These are phyloP conservation scores for Oscheius sp. DNA, from an alignment of 2,888 invertebrate species.

Conservation along the genomic window DNA sequence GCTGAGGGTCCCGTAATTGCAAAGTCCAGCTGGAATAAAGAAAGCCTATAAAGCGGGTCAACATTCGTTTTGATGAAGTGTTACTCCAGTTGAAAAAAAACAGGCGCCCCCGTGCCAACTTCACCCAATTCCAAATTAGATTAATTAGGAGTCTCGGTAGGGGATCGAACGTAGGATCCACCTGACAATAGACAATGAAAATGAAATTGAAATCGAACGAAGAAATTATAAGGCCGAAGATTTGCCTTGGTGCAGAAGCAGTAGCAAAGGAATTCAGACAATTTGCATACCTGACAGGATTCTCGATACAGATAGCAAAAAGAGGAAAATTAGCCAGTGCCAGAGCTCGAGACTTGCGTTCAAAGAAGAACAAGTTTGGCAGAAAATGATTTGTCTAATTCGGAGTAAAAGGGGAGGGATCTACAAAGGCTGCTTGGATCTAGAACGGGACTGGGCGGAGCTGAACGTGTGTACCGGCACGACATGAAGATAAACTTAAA, in stretches of 20 bases:
- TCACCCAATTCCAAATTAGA: too few species aligned
- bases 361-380: background rate
- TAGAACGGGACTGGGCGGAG: conserved; percentile 20
- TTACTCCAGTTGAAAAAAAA: too few species aligned
- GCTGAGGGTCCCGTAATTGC: conserved; percentile 27
- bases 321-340: background rate
- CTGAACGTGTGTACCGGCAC: background rate
- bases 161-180: too few species aligned
- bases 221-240: too few species aligned
- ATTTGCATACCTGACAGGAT: conserved; percentile 16
- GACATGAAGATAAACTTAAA: too few species aligned
- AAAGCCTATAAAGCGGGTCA: background rate
- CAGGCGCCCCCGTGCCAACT: too few species aligned
- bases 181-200: too few species aligned
- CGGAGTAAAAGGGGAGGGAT: conserved; percentile 18
- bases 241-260: too few species aligned
- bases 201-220: too few species aligned
- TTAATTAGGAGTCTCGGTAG: too few species aligned
- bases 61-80: too few species aligned
- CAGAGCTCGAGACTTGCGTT: background rate
- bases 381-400: conserved; percentile 3
- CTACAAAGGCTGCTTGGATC: conserved; percentile 23
- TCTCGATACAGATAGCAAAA: conserved; percentile 1
- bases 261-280: background rate
- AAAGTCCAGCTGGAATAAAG: conserved; percentile 3